A percentile compares a stretch with the other conserved stretches of the same genome.
These are phyloP conservation scores for Dryocosmus kuriphilus DNA, from an alignment of 2,888 invertebrate species.

Conservation along the genomic window DNA sequence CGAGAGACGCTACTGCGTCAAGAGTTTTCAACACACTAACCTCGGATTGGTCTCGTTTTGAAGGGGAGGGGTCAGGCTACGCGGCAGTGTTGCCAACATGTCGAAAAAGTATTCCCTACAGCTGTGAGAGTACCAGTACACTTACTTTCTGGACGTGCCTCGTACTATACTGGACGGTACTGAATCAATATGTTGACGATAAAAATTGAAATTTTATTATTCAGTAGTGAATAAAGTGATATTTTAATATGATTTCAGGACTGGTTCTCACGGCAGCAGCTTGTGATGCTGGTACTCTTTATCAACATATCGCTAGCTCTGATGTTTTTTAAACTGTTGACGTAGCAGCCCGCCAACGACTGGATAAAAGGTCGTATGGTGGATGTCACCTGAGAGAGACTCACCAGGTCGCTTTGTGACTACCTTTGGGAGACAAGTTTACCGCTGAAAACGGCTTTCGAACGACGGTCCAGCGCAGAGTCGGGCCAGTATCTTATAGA, in stretches of 20 bases:
- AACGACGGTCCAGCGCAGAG: conserved; percentile 57
- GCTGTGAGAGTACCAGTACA: too few relatives aligned
- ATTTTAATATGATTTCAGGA: conserved; percentile 83
- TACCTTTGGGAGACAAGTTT: conserved; percentile 47
- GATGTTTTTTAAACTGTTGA: conserved; percentile 96
- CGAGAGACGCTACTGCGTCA: too few relatives aligned
- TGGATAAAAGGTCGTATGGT: conserved; percentile 71
- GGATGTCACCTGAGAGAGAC: conserved; percentile 70
- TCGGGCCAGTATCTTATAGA: conserved; percentile 40
- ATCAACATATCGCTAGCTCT: conserved; percentile 96
- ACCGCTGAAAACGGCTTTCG: conserved; percentile 65
- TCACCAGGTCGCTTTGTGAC: conserved; percentile 15
- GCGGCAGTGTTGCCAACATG: too few relatives aligned
- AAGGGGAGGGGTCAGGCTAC: too few relatives aligned
- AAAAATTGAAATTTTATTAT: neutral
- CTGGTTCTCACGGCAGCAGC: conserved; percentile 97
- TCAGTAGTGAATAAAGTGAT: neutral
- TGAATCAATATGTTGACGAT: too few relatives aligned
- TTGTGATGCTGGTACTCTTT: conserved; percentile 95
- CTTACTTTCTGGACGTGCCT: too few relatives aligned
- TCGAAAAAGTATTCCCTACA: too few relatives aligned
- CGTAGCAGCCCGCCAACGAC: conserved; percentile 86
- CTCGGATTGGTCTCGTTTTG: too few relatives aligned
- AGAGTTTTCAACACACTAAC: too few relatives aligned
- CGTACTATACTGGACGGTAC: too few relatives aligned